Conservation (phyloP, 2,888 invertebrate genomes). For the Andrena trimmerana region DNA sequence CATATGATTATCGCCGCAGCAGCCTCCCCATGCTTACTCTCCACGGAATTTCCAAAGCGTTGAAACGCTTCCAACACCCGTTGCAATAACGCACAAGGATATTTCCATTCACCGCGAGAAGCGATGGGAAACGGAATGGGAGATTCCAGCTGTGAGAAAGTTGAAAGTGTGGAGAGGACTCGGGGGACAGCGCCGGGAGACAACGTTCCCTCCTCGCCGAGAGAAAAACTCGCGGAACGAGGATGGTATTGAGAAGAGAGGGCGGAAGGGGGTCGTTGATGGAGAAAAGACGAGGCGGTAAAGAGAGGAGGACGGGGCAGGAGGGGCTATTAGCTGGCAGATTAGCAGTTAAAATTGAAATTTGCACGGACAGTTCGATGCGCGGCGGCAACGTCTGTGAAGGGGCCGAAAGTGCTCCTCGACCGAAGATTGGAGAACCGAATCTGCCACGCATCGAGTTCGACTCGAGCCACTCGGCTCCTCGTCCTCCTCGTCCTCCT, state of each 20-base stretch:
- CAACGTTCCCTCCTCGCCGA: conserved; percentile 30
- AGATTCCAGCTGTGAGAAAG: conserved; percentile 41
- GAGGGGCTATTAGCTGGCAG: conserved; percentile 84
- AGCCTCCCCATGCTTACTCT: conserved; percentile 5
- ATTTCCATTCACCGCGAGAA: neutral
- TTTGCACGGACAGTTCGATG: conserved; percentile 85
- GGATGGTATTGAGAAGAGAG: conserved; percentile 56
- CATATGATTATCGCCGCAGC: conserved; percentile 76
- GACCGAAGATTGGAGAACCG: conserved; percentile 81
- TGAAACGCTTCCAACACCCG: neutral
- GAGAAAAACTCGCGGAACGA: conserved; percentile 50
- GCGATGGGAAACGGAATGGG: neutral
- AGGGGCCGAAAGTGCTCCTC: conserved; percentile 68
- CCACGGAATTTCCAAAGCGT: neutral
- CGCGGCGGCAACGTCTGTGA: conserved; percentile 86
- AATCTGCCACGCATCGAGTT: conserved; percentile 83
- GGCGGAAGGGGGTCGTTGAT: conserved; percentile 61
- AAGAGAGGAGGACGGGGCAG: conserved; percentile 44
- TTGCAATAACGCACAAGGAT: too few relatives aligned
- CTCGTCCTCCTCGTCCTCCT: conserved; percentile 49
- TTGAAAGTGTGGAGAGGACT: conserved; percentile 3
- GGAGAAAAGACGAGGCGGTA: conserved; percentile 51
- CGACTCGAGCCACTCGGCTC: conserved; percentile 63
- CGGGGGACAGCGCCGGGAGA: conserved; percentile 6
- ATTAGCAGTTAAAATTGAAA: conserved; percentile 85